Evolutionary conservation across 2,888 invertebrate species (phyloP).

Genomic region (Plebejus melissa): DNA sequence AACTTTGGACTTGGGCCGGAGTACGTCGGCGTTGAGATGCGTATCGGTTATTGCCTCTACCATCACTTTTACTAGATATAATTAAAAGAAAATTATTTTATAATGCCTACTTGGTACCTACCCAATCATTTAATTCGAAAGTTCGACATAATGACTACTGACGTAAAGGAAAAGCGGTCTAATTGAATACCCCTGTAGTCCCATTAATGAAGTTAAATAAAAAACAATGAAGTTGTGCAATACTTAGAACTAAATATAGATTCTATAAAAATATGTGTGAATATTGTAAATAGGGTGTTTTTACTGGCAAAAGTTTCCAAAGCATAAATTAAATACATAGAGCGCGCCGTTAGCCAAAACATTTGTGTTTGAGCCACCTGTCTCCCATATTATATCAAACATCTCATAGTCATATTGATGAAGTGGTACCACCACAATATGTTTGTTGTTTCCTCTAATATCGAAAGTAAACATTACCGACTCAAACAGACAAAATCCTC

Average conservation of each 20-base stretch:
- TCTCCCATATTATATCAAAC: no score
- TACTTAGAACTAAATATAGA: no score
- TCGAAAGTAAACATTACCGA: background rate
- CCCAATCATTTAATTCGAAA: background rate
- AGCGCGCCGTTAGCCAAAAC: no score
- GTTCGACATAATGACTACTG: background rate
- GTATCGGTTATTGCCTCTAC: constrained; percentile 22
- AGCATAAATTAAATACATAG: no score
- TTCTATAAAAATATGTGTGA: no score
- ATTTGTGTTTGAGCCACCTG: no score
- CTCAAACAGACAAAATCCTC: background rate
- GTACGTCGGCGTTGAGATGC: constrained; percentile 10
- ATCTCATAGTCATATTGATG: no score
- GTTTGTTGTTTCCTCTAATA: background rate
- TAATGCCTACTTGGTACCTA: background rate
- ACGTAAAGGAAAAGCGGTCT: background rate
- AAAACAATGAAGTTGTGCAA: no score
- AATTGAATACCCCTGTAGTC: no score
- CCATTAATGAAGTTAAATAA: no score
- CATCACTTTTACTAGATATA: constrained; percentile 6
- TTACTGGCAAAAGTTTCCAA: no score
- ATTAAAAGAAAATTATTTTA: background rate
- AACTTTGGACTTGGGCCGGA: constrained; percentile 1
- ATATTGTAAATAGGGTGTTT: no score
- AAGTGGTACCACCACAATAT: background rate